Evolutionary conservation across 2,797 vertebrate genomes (phyloP), one percentile per base, ranked within the genome.

Genomic region (Setipinna tenuifilis): DNA sequence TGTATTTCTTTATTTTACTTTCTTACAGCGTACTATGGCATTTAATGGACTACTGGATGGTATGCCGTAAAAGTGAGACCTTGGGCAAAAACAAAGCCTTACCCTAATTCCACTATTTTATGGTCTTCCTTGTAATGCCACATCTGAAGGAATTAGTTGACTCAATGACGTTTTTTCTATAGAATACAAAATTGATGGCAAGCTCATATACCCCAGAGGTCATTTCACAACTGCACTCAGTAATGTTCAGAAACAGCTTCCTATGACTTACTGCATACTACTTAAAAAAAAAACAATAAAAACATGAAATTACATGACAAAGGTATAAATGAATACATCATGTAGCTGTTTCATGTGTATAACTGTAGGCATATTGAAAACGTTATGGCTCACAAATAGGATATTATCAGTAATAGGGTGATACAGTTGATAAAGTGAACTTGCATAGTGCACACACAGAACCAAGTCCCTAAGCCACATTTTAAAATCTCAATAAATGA

Each of bases 61-160:
- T 57, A 85, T 84, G 82, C 83, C 50, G 57, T 81, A 87, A 87
- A 35, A 23, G 5, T 19, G 54, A 83, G 80, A 88, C 86, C 88
- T 88, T 86, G 71, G 16, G 86, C 78, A 85, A 87, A 62, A 89
- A 89, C 88, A 87, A 83, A 68, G 82, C 25, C 17, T 46, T 54
- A 75, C 59, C 68, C 21, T 83, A 84, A 84, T 82, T 80, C 44
- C 48, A 54, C 86, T 59, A 21, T 78, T 78, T 75, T 35, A 75
- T 41, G 12, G n/a, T 54, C 84, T 46, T 14, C 11, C 54, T 48
- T 83, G 82, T 75, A 71, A 82, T 21, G 41, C 17, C 81, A 54
- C 41, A 84, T 86, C 83, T 83, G 68, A 80, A 59, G 23, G 46
- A 86, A 68, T 86, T 86, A 68, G 59, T 71, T 48, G 25, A 21